Conservation (phyloP, 1,140 invertebrate species). For the Drosophila melanogaster region Release_6_plus_ISO1_MT NT_037436.4:4619001-4619500, state of each 20-base stretch:
- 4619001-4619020: constrained; percentile 51
- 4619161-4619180: constrained; percentile 6
- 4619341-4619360: no score
- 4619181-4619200: neutral
- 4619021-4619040: constrained; percentile 51
- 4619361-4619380: no score
- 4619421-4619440: no score
- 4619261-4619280: no score
- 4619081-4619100: constrained; percentile 61
- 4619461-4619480: neutral
- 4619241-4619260: no score
- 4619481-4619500: constrained; percentile 24
- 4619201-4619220: constrained; percentile 12
- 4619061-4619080: constrained; percentile 82
- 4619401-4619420: no score
- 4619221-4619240: no score
- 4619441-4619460: neutral
- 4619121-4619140: constrained; percentile 39
- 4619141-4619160: constrained; percentile 24
- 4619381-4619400: no score
- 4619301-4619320: no score
- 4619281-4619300: no score
- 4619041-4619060: constrained; percentile 67
- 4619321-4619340: no score
- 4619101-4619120: constrained; percentile 20